phyloP scores from a whole-genome alignment of 2,113 vertebrate species.

The Arvicanthis niloticus region DNA sequence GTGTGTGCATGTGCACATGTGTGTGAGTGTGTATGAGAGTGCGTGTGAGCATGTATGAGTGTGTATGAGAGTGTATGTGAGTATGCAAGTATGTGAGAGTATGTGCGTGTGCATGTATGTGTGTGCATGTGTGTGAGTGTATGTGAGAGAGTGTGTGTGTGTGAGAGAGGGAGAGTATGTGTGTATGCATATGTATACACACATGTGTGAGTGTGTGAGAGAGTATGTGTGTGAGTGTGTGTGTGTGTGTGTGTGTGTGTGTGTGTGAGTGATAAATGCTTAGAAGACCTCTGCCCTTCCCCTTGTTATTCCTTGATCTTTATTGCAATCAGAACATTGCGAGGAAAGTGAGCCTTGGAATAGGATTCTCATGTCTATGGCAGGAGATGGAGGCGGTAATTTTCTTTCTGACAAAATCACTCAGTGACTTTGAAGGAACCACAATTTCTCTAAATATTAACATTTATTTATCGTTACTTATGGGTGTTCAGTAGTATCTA shows the following conservation, averaged over 20 bases:
- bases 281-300: too few relatives aligned
- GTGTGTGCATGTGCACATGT: neutral
- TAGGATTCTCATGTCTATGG: fast-evolving
- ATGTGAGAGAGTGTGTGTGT: too few relatives aligned
- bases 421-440: neutral
- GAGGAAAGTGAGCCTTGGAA: neutral
- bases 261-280: too few relatives aligned
- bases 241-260: too few relatives aligned
- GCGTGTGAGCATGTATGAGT: neutral
- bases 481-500: neutral
- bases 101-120: too few relatives aligned
- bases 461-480: neutral
- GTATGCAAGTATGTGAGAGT: too few relatives aligned
- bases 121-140: too few relatives aligned
- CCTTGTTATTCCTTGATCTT: neutral
- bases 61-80: too few relatives aligned
- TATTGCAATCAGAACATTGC: neutral
- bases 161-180: too few relatives aligned
- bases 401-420: neutral
- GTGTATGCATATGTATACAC: too few relatives aligned
- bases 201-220: too few relatives aligned
- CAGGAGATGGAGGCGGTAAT: fast-evolving
- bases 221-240: too few relatives aligned
- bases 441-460: neutral
- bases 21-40: neutral